Evolutionary conservation across 2,113 vertebrate genomes (phyloP).

Genomic region (Lichenostomus cassidix): DNA sequence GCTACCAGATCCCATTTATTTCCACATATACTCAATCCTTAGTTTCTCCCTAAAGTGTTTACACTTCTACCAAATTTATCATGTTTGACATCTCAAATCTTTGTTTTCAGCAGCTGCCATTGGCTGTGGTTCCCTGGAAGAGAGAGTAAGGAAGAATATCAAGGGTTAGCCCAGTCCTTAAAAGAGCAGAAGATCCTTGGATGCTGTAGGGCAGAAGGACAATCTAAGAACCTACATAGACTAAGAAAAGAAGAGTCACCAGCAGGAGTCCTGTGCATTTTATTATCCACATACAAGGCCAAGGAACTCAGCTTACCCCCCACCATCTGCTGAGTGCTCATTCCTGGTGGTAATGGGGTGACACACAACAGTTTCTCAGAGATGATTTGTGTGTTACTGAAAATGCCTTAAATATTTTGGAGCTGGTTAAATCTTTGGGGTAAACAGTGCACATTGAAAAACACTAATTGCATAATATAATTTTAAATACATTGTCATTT

Average conservation of each 20-base stretch:
- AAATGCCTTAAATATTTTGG: background rate
- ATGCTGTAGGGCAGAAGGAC: background rate
- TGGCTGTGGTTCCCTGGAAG: background rate
- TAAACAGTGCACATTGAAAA: constrained; percentile 15
- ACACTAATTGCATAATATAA: constrained; percentile 4
- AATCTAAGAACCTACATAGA: background rate
- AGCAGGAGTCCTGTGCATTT: background rate
- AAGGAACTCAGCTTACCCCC: background rate
- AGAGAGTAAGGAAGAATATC: background rate
- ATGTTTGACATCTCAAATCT: background rate
- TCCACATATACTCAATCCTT: background rate
- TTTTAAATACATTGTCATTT: constrained; percentile 39
- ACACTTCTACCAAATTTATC: background rate
- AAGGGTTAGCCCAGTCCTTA: background rate
- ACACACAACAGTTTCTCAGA: background rate
- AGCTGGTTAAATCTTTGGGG: background rate
- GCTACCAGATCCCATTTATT: background rate
- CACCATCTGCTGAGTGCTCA: too few species aligned
- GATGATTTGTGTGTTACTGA: background rate
- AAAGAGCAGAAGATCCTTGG: background rate
- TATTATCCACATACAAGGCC: background rate
- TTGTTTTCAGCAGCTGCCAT: background rate
- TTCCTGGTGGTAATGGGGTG: background rate
- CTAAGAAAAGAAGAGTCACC: background rate
- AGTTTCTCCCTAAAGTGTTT: background rate